Evolutionary conservation across 30 jellyfish, hydroid and myxozoan genomes (phyloP), one percentile per base, ranked within the genome.

Genomic region (Chironex yamaguchii): DNA sequence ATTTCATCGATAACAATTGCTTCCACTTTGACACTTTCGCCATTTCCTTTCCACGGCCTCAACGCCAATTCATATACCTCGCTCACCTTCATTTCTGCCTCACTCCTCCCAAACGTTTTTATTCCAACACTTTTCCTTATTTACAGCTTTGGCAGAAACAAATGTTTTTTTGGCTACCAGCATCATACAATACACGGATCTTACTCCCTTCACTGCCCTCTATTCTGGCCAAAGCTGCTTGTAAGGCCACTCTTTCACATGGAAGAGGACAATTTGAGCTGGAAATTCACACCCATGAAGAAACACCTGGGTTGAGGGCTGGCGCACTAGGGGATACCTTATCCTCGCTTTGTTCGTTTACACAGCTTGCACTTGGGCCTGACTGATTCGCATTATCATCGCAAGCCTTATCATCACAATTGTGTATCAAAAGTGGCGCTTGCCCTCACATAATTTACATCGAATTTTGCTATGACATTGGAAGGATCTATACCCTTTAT

Each of bases 181-280:
- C 4, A n/a, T 63, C 66, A n/a, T 31, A 67, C 2, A 67, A 20
- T 27, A 67, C 82, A 20, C 82, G 20, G 12, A 67, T 64, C 2
- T 1, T 27, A 29, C 82, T 1, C 82, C 36, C 82, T 67, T 34
- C 36, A 1, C 36, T 30, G 27, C 77, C 77, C 14, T 63, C 17
- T 21, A 63, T n/a, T n/a, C 30, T 63, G 62, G 13, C 58, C 2
- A 32, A 20, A 28, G 66, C 66, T 67, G 82, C 36, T 32, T 67
- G 82, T 34, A 67, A 67, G 72, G 82, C 71, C 72, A 67, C 82
- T 67, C 66, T 67, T 3, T 63, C 76, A 6, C 82, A 62, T 20
- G 35, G 2, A 20, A 20, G 2, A 4, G 82, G 33, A 29, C 82
- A n/a, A n/a, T n/a, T n/a, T n/a, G n/a, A n/a, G n/a, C n/a, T n/a